Conservation (phyloP, 2,888 invertebrate species). For the Pelosia muscerda region DNA sequence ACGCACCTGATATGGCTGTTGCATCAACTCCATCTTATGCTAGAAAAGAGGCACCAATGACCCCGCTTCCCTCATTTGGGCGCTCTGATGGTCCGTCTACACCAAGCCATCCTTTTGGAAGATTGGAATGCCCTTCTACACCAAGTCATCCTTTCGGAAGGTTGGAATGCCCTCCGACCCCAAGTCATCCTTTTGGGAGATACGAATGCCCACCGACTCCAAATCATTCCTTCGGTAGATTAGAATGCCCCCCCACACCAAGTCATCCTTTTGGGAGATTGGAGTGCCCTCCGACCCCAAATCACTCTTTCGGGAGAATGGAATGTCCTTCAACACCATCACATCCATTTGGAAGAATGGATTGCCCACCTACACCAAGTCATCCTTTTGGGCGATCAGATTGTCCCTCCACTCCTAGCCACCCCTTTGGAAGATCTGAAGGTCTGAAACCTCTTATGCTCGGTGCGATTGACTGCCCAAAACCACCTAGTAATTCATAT, state of each 20-base stretch:
- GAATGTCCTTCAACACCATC: slow-evolving; percentile 55
- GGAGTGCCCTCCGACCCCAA: slow-evolving; percentile 57
- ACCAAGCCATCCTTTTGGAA: slow-evolving; percentile 48
- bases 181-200: slow-evolving; percentile 57
- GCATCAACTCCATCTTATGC: slow-evolving; percentile 56
- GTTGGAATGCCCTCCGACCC: slow-evolving; percentile 57
- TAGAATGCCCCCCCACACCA: slow-evolving; percentile 53
- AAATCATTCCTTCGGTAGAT: slow-evolving; percentile 53
- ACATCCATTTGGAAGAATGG: slow-evolving; percentile 60
- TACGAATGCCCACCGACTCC: slow-evolving; percentile 53
- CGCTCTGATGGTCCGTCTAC: slow-evolving; percentile 23
- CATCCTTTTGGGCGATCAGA: slow-evolving; percentile 65
- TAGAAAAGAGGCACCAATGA: slow-evolving; percentile 46
- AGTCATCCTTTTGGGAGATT: slow-evolving; percentile 54
- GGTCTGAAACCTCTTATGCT: slow-evolving; percentile 32
- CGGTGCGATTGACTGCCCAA: not conserved
- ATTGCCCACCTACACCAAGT: slow-evolving; percentile 60
- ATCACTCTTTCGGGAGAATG: slow-evolving; percentile 56
- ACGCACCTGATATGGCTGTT: slow-evolving; percentile 50
- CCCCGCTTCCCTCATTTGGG: slow-evolving; percentile 49
- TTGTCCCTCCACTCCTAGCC: slow-evolving; percentile 61
- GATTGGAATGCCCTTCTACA: slow-evolving; percentile 26
- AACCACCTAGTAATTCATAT: slow-evolving; percentile 54
- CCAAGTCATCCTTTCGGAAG: slow-evolving; percentile 61
- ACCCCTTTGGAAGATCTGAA: slow-evolving; percentile 66